phyloP scores from a whole-genome alignment of 1,140 invertebrate genomes.

The Apis dorsata region DNA sequence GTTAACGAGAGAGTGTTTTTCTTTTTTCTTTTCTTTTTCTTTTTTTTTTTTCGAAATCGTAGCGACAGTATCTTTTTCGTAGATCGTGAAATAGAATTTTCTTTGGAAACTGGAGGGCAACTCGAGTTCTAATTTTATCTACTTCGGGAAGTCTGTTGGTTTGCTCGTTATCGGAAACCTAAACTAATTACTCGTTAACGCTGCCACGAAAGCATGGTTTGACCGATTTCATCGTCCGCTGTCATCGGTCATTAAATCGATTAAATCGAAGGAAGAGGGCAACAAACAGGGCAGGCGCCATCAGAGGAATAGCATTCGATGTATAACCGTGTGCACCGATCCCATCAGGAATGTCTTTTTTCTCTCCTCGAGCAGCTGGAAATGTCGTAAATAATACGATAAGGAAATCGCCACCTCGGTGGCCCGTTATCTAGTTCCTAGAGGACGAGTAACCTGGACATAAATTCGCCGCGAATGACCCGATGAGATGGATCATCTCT shows the following conservation, averaged over 20 bases:
- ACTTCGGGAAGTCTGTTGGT: not conserved
- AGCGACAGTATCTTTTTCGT: no score
- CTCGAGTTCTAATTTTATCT: conserved; percentile 21
- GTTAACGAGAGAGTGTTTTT: not conserved
- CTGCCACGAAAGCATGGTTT: not conserved
- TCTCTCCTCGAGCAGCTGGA: not conserved
- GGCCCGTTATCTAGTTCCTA: conserved; percentile 48
- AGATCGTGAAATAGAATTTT: conserved; percentile 1
- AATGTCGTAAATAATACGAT: conserved; percentile 65
- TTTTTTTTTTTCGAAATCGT: not conserved
- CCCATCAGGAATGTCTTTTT: not conserved
- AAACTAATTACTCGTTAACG: conserved; percentile 41
- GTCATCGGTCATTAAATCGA: conserved; percentile 43
- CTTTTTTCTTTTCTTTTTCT: not conserved
- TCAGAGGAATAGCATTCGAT: not conserved
- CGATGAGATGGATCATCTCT: conserved; percentile 35
- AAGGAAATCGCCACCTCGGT: conserved; percentile 59
- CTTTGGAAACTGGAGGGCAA: no score
- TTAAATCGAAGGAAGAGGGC: conserved; percentile 20
- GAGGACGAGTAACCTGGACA: not conserved
- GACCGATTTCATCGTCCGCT: conserved; percentile 11
- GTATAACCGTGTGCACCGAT: not conserved
- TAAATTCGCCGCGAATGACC: conserved; percentile 22
- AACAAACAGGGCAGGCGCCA: not conserved
- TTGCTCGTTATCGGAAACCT: conserved; percentile 15